Conservation (phyloP, 1,140 invertebrate genomes). For the Rhynchophorus ferrugineus region DNA sequence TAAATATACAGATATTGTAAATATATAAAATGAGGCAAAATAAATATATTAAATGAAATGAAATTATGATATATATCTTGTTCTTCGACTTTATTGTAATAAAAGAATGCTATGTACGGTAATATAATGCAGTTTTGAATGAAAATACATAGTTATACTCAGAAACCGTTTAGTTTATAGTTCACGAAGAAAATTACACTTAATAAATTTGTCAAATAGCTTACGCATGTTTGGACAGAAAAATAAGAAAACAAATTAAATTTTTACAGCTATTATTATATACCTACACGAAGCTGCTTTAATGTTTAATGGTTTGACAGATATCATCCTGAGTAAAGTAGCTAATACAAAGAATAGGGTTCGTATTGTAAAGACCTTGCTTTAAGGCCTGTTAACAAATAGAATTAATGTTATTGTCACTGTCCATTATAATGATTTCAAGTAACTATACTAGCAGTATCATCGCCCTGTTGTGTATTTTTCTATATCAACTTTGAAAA, state of each 20-base stretch:
- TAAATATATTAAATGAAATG: too few relatives aligned
- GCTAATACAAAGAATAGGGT: constrained; percentile 24
- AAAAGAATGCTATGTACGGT: too few relatives aligned
- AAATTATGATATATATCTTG: too few relatives aligned
- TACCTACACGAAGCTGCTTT: constrained; percentile 16
- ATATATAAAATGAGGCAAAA: too few relatives aligned
- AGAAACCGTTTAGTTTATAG: too few relatives aligned
- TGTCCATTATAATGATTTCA: constrained; percentile 25
- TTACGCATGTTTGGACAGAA: constrained; percentile 9
- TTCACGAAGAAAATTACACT: too few relatives aligned
- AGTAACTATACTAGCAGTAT: constrained; percentile 15
- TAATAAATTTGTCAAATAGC: neutral
- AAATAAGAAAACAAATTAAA: constrained; percentile 19
- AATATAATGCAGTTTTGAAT: too few relatives aligned
- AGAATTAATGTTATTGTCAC: constrained; percentile 25
- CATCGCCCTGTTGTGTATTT: constrained; percentile 10
- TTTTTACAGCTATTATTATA: constrained; percentile 19
- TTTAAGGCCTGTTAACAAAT: constrained; percentile 25
- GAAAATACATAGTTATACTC: too few relatives aligned
- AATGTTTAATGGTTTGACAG: constrained; percentile 13
- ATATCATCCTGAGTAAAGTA: constrained; percentile 17
- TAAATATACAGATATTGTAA: too few relatives aligned
- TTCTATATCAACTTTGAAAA: constrained; percentile 15
- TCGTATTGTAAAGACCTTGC: constrained; percentile 25
- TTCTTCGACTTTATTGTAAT: too few relatives aligned